Conservation (phyloP, 37 sponge, comb jelly and placozoan genomes). For the Geodia barretti region DNA sequence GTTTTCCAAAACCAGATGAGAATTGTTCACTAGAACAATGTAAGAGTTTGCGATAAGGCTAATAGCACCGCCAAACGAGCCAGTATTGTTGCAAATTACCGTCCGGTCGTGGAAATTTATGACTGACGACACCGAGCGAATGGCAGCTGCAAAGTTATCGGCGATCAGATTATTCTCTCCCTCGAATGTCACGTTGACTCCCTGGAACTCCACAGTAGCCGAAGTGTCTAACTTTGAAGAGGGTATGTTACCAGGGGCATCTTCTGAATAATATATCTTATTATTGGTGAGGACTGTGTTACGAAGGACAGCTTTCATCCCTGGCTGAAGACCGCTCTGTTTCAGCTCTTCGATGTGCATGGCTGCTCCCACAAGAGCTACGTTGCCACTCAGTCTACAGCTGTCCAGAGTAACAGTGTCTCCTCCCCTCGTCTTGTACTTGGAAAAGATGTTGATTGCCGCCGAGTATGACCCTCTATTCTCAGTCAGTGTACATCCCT, state of each 20-base stretch:
- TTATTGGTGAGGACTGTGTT: slow-evolving; percentile 21
- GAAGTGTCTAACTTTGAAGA: neutral
- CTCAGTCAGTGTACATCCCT: neutral
- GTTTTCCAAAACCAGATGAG: neutral
- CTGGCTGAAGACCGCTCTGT: slow-evolving; percentile 14
- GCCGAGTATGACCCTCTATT: slow-evolving; percentile 9
- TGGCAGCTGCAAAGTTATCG: slow-evolving; percentile 38
- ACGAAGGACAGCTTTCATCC: slow-evolving; percentile 8
- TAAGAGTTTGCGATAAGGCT: neutral
- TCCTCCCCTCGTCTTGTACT: neutral
- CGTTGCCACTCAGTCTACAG: slow-evolving; percentile 33
- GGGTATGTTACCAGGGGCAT: neutral
- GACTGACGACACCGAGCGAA: neutral
- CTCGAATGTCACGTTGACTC: slow-evolving; percentile 31
- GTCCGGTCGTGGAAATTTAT: slow-evolving; percentile 3
- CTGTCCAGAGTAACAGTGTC: neutral
- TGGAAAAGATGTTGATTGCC: slow-evolving; percentile 17
- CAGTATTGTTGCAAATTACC: slow-evolving; percentile 35
- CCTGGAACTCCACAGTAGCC: neutral
- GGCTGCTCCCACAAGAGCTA: slow-evolving; percentile 21
- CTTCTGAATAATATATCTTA: neutral
- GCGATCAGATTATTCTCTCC: slow-evolving; percentile 8
- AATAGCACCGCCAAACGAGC: slow-evolving; percentile 41
- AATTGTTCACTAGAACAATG: slow-evolving; percentile 18
- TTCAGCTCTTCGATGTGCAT: slow-evolving; percentile 26